Evolutionary conservation across 1,140 invertebrate genomes (phyloP), one percentile per base, ranked within the genome.

Genomic region (Danaus plexippus): DNA sequence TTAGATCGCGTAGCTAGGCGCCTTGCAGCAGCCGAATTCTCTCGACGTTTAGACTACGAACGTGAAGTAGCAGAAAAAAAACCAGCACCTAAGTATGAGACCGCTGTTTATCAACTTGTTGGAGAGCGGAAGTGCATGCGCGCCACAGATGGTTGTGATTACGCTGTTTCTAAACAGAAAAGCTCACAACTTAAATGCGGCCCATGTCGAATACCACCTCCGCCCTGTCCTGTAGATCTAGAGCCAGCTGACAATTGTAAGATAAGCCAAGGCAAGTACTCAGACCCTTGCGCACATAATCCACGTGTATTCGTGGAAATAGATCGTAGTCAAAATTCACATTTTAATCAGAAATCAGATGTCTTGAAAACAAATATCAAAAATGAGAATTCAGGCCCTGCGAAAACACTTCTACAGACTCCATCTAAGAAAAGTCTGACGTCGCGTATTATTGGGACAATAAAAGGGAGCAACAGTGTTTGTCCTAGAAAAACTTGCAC

Each of bases 251-350:
- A 62, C 22, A 51, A 43, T 12, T 72, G 69, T 47, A 49, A 61
- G 8, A 62, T 69, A 9, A 58, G 42, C 11, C 47, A 42, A 0
- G 54, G 46, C 4, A n/a, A 15, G 1, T 54, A 63, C 18, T 47
- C 69, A 9, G 69, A 74, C 56, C 71, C 69, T 7, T 74, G 74
- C 46, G 67, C 61, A n/a, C 67, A 74, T 22, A 58, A 56, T 9
- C 71, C 67, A 3, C 66, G 67, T 10, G 46, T 64, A 3, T 52
- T 74, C 12, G 41, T 74, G 7, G 61, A 72, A 41, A 63, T 74
- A 5, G 66, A 77, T 43, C 67, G 74, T 18, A 59, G 48, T 22
- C 22, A 32, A 7, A 32, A 32, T 32, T 32, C 22, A 3, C 22
- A 32, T 32, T 8, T 6, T 4, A 32, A 32, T 32, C 22, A 32